A percentile compares a stretch with the other conserved stretches of the same genome.
Evolutionary conservation across 2,888 invertebrate species (phyloP).

Genomic region (Oegoconia quadripuncta): DNA sequence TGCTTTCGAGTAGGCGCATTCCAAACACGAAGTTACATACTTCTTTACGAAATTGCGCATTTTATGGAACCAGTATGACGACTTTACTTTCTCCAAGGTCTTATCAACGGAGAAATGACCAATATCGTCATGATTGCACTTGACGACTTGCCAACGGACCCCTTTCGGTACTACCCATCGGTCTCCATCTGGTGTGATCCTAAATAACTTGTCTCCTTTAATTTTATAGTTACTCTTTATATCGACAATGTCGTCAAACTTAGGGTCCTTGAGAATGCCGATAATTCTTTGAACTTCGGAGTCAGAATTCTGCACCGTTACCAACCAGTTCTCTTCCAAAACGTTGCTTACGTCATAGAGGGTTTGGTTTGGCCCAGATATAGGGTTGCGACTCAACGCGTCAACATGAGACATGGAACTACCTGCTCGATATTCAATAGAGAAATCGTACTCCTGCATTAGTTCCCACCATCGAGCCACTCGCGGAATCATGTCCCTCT

Average conservation of each 20-base stretch:
- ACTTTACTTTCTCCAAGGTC: slow-evolving; percentile 4
- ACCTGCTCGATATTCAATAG: slow-evolving; percentile 22
- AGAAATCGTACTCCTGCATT: too few species aligned
- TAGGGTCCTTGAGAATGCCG: slow-evolving; percentile 15
- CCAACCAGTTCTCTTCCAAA: slow-evolving; percentile 14
- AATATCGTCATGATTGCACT: slow-evolving; percentile 17
- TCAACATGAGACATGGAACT: slow-evolving; percentile 35
- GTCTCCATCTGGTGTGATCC: slow-evolving; percentile 9
- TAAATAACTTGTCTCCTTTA: slow-evolving; percentile 9
- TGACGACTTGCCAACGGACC: slow-evolving; percentile 17
- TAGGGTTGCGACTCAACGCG: slow-evolving; percentile 30
- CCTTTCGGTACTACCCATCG: slow-evolving; percentile 16
- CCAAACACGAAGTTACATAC: slow-evolving; percentile 8
- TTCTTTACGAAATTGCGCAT: slow-evolving; percentile 6
- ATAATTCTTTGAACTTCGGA: slow-evolving; percentile 17
- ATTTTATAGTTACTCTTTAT: slow-evolving; percentile 14
- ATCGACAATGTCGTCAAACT: slow-evolving; percentile 9
- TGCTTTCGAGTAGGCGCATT: slow-evolving; percentile 6
- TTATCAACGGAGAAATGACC: slow-evolving; percentile 17
- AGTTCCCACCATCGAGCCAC: too few species aligned
- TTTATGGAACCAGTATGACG: slow-evolving; percentile 7
- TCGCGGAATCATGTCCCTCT: too few species aligned
- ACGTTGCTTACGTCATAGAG: neutral
- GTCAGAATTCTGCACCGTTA: slow-evolving; percentile 17
- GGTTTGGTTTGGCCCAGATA: neutral